Percentiles rank a stretch among this genome's conserved stretches.
Conservation (phyloP, 2,113 vertebrate genomes). For the Siniperca chuatsi region DNA sequence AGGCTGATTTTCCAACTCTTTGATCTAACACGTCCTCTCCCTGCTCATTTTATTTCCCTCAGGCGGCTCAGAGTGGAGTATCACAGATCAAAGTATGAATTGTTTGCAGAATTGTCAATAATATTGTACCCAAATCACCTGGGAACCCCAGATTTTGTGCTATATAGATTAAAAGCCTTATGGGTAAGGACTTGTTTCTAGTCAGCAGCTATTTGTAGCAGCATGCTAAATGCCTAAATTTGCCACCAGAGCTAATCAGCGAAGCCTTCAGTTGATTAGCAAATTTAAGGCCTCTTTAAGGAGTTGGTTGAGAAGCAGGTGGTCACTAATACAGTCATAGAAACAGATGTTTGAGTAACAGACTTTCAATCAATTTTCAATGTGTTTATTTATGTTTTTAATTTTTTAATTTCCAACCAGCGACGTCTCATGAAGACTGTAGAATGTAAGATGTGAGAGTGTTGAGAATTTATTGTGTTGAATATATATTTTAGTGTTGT, state of each 20-base stretch:
- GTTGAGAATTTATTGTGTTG: background rate
- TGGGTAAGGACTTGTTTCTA: background rate
- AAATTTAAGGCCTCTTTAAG: background rate
- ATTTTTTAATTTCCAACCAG: background rate
- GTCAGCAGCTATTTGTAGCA: background rate
- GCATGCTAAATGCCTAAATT: background rate
- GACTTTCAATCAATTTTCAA: background rate
- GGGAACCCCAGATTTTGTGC: background rate
- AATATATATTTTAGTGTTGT: background rate
- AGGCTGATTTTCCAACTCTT: background rate
- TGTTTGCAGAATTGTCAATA: background rate
- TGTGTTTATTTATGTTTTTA: background rate
- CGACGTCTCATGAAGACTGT: background rate
- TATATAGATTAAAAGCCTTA: background rate
- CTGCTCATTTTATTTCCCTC: background rate
- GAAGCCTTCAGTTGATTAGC: background rate
- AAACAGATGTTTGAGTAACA: background rate
- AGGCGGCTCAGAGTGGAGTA: background rate
- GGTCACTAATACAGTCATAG: background rate
- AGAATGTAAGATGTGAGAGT: background rate
- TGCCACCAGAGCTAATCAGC: too few species aligned
- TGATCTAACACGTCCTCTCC: background rate
- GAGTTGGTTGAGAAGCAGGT: background rate
- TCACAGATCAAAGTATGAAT: constrained; percentile 3
- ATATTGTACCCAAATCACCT: background rate